A percentile compares a stretch with the other conserved stretches of the same genome.
These are phyloP conservation scores for Lochmaea crataegi DNA, from an alignment of 2,888 invertebrate genomes.

Conservation along the genomic window DNA sequence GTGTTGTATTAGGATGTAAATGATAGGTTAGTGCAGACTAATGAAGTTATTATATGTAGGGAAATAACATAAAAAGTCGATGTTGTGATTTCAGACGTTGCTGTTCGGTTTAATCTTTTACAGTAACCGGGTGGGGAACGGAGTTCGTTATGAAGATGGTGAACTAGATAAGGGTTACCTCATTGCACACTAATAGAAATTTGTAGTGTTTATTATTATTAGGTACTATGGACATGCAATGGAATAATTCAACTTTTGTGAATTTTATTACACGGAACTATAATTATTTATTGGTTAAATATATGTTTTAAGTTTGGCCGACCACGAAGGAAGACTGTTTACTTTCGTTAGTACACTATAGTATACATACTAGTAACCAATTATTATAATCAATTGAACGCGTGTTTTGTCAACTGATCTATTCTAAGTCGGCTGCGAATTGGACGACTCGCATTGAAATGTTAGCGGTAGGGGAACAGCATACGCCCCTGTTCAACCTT, in stretches of 20 bases:
- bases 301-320: no score
- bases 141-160: constrained; percentile 27
- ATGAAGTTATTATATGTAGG: constrained; percentile 45
- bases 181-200: constrained; percentile 38
- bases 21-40: constrained; percentile 42
- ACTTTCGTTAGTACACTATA: no score
- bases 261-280: no score
- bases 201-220: constrained; percentile 36
- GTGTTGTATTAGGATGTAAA: constrained; percentile 46
- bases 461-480: no score
- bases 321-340: no score
- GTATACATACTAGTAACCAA: no score
- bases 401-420: no score
- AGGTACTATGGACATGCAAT: constrained; percentile 31
- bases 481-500: no score
- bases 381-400: no score
- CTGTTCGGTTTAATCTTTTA: constrained; percentile 28
- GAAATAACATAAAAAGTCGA: constrained; percentile 38
- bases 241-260: background rate
- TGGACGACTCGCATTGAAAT: no score
- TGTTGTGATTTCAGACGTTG: constrained; percentile 31
- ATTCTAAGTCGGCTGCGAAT: no score
- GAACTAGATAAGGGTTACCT: constrained; percentile 30
- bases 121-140: constrained; percentile 22
- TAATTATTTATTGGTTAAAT: no score